phyloP scores from a whole-genome alignment of 2,888 invertebrate species.

The Erebia ligea region DNA sequence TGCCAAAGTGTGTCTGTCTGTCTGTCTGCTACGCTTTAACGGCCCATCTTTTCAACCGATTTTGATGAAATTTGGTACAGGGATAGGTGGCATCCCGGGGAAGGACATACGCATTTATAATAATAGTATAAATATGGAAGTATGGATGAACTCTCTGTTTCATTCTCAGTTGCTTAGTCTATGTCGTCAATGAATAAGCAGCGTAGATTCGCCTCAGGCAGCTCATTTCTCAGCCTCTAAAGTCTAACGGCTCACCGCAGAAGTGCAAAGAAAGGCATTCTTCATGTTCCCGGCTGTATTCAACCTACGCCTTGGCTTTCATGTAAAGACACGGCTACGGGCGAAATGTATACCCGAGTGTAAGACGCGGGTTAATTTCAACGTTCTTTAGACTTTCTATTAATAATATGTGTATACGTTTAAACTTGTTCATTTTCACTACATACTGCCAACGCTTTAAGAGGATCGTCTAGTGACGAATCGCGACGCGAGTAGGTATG shows the following conservation, averaged over 20 bases:
- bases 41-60: too few species aligned
- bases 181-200: constrained; percentile 30
- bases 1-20: too few species aligned
- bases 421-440: not conserved
- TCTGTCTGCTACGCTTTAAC: too few species aligned
- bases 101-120: too few species aligned
- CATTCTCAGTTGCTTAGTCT: constrained; percentile 1
- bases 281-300: constrained; percentile 28
- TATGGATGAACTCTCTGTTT: not conserved
- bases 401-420: not conserved
- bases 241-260: constrained; percentile 7
- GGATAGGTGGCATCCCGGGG: too few species aligned
- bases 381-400: constrained; percentile 3
- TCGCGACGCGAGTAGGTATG: too few species aligned
- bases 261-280: constrained; percentile 29
- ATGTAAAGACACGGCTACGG: constrained; percentile 18
- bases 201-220: constrained; percentile 28
- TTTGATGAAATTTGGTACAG: too few species aligned
- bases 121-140: too few species aligned
- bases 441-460: too few species aligned
- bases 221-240: constrained; percentile 31
- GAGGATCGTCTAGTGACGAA: too few species aligned
- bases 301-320: constrained; percentile 21
- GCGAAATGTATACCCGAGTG: constrained; percentile 19
- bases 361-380: not conserved